Evolutionary conservation across 2,113 vertebrate genomes (phyloP), one percentile per base, ranked within the genome.

Genomic region (Gymnarchus niloticus): DNA sequence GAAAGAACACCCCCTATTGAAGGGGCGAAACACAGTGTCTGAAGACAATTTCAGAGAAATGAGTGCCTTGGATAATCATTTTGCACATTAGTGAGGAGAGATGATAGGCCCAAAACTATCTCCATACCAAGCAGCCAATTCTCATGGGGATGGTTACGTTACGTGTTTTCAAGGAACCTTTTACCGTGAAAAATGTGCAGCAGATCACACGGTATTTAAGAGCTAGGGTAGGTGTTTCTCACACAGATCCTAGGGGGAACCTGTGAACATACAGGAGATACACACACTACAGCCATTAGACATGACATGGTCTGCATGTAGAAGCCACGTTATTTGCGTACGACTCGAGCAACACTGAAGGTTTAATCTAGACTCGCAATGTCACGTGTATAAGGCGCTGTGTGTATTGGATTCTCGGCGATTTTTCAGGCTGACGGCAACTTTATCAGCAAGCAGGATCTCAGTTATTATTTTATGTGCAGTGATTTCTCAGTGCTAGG

Each of bases 71-170:
- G 41, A 78, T 21, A 37, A 73, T 69, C 61, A 25, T 37, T 73
- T 19, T 37, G 41, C 76, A 78, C 76, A 78, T 78, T 78, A 78
- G 44, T 44, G 76, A 78, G 44, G 21, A 48, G 44, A 78, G 76
- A n/a, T 7, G 44, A 37, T 17, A 14, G 44, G 23, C 37, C 41
- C 9, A 6, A 41, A 37, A 41, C 76, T 48, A 10, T n/a, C 23
- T 17, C 37, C 7, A 78, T 78, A 78, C 76, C 41, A 78, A 78
- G 76, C 41, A 48, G 76, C 76, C 44, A 7, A 41, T 78, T 78
- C 76, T 78, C 76, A 78, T 78, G 76, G 76, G 76, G 76, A 78
- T 19, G 76, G 76, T 78, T 78, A 37, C 23, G 76, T 48, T 37
- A 78, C 44, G 76, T 41, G 65, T 19, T 10, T 73, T 33, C 28